These are phyloP conservation scores for Oostethus manadensis DNA, from an alignment of 2,113 vertebrate genomes.

Conservation along the genomic window DNA sequence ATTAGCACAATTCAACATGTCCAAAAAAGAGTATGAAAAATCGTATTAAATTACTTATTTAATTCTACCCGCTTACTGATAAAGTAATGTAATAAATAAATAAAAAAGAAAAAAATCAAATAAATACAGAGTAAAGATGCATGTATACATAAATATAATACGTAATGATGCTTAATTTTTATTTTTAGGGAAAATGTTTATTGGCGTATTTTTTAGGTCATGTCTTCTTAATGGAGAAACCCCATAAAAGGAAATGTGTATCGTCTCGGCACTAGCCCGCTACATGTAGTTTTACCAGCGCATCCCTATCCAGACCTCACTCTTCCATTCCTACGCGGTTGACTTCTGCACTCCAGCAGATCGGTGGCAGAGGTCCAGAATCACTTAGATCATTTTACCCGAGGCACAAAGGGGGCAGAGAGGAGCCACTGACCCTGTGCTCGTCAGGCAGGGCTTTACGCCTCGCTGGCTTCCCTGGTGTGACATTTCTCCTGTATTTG, in stretches of 20 bases:
- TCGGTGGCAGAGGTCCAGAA: constrained; percentile 74
- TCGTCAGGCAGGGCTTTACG: constrained; percentile 69
- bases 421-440: constrained; percentile 70
- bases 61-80: too few relatives aligned
- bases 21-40: too few relatives aligned
- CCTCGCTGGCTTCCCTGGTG: constrained; percentile 68
- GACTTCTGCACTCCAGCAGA: constrained; percentile 66
- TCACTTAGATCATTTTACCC: constrained; percentile 83
- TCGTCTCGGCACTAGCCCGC: constrained; percentile 32
- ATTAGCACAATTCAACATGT: too few relatives aligned
- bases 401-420: constrained; percentile 69
- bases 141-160: too few relatives aligned
- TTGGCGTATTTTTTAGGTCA: constrained; percentile 8
- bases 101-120: not conserved
- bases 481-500: constrained; percentile 72
- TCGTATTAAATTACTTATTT: too few relatives aligned
- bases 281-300: constrained; percentile 43
- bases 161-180: not conserved
- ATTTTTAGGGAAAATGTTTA: constrained; percentile 6
- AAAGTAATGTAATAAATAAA: not conserved
- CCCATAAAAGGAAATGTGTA: constrained; percentile 11
- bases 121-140: too few relatives aligned
- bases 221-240: constrained; percentile 23
- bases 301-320: constrained; percentile 40
- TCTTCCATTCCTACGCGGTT: constrained; percentile 54